A percentile compares a stretch with the other conserved stretches of the same genome.
phyloP scores from a whole-genome alignment of 1,140 invertebrate species.

The Drosophila arawakana region DNA sequence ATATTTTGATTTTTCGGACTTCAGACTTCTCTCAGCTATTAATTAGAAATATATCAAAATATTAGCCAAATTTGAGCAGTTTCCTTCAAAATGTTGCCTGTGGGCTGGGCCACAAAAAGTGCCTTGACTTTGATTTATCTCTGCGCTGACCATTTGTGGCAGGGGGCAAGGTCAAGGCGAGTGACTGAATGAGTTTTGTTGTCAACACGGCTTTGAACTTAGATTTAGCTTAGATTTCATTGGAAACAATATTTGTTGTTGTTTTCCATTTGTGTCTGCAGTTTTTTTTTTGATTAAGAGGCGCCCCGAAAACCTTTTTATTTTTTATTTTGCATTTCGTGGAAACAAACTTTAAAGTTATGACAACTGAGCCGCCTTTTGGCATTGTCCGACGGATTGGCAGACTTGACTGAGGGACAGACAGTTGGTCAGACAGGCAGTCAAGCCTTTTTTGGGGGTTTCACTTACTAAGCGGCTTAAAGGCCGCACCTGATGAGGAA shows the following conservation, averaged over 20 bases:
- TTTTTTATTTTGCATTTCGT: conserved; percentile 65
- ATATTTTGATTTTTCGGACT: conserved; percentile 45
- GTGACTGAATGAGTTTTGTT: conserved; percentile 34
- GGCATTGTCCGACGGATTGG: conserved; percentile 2
- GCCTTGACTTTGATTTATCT: conserved; percentile 67
- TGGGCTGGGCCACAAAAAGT: conserved; percentile 26
- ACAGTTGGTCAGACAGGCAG: conserved; percentile 50
- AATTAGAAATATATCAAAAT: conserved; percentile 79
- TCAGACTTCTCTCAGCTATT: conserved; percentile 55
- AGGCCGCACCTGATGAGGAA: conserved; percentile 68
- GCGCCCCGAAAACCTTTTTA: conserved; percentile 67
- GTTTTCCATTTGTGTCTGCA: conserved; percentile 59
- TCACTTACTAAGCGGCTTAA: conserved; percentile 78
- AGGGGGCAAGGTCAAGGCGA: conserved; percentile 72
- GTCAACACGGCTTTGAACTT: conserved; percentile 70
- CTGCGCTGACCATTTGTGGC: conserved; percentile 69
- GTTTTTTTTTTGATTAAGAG: conserved; percentile 61
- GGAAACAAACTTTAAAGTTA: conserved; percentile 61
- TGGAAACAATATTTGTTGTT: conserved; percentile 40
- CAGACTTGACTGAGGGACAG: conserved; percentile 8
- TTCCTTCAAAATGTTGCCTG: conserved; percentile 13
- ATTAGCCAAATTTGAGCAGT: conserved; percentile 33
- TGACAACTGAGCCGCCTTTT: conserved; percentile 59
- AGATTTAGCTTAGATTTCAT: conserved; percentile 59
- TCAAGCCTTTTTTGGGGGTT: conserved; percentile 64